These are phyloP conservation scores for Zaprionus gabonicus DNA, from an alignment of 1,140 invertebrate genomes.

Conservation along the genomic window DNA sequence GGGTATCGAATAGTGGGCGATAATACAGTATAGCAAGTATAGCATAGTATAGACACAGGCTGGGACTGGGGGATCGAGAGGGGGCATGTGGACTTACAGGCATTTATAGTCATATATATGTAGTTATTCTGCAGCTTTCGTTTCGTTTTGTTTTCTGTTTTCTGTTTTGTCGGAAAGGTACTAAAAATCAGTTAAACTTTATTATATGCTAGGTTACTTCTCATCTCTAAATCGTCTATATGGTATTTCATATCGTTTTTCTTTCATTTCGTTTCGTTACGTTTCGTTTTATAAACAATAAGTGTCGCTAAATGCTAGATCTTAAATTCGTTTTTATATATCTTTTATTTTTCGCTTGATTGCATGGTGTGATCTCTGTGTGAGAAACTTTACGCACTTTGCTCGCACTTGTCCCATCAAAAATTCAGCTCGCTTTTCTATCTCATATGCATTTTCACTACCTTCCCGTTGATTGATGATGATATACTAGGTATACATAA, in stretches of 20 bases:
- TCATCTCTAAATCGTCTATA: conserved; percentile 32
- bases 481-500: conserved; percentile 55
- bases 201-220: conserved; percentile 64
- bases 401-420: conserved; percentile 33
- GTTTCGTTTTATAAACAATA: conserved; percentile 79
- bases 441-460: conserved; percentile 51
- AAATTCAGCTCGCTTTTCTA: conserved; percentile 71
- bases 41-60: conserved; percentile 24
- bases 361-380: conserved; percentile 48
- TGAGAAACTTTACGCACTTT: conserved; percentile 42
- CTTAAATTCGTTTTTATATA: conserved; percentile 74
- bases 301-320: conserved; percentile 77
- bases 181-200: conserved; percentile 80
- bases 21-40: conserved; percentile 30
- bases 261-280: conserved; percentile 34
- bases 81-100: conserved; percentile 34
- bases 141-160: conserved; percentile 19
- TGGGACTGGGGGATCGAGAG: conserved; percentile 36
- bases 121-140: conserved; percentile 47
- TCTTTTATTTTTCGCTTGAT: conserved; percentile 47
- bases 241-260: conserved; percentile 35
- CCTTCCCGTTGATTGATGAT: conserved; percentile 27
- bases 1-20: conserved; percentile 34
- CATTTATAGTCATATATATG: conserved; percentile 46
- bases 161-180: conserved; percentile 65